phyloP scores from a whole-genome alignment of 2,797 vertebrate genomes.

The Pachyuromys duprasi region DNA sequence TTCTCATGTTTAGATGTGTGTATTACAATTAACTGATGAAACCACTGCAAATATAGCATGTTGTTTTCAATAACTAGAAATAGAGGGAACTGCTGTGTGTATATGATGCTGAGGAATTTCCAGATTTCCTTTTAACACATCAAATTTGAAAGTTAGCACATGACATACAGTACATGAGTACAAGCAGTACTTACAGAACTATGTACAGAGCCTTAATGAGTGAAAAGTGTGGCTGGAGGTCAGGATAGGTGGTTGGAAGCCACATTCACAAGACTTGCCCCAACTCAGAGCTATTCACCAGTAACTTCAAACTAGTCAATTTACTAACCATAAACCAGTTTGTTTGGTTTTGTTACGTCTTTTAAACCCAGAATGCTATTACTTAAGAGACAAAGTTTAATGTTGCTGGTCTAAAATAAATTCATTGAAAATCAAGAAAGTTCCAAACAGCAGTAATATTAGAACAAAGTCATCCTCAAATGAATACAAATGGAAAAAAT shows the following conservation, averaged over 20 bases:
- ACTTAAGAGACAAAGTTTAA: background rate
- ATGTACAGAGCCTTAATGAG: background rate
- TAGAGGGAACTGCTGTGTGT: background rate
- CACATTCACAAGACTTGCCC: background rate
- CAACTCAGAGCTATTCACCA: background rate
- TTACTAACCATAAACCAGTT: background rate
- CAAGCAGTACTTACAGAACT: conserved; percentile 14
- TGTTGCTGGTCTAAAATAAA: background rate
- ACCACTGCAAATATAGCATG: background rate
- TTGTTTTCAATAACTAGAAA: background rate
- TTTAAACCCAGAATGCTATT: conserved; percentile 17
- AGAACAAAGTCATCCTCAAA: background rate
- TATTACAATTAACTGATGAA: background rate
- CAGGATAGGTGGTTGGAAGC: conserved; percentile 12
- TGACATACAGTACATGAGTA: background rate
- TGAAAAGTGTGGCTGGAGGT: conserved; percentile 40
- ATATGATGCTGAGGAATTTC: background rate
- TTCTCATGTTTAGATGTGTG: background rate
- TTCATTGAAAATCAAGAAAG: background rate
- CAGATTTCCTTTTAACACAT: background rate
- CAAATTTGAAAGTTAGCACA: background rate
- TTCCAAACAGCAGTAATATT: background rate
- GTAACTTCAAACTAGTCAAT: background rate
- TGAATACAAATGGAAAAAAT: background rate
- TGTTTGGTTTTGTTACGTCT: background rate